A percentile compares a stretch with the other conserved stretches of the same genome.
These are phyloP conservation scores for Chrysaora quinquecirrha DNA, from an alignment of 30 jellyfish, hydroid and myxozoan genomes.

Conservation along the genomic window DNA sequence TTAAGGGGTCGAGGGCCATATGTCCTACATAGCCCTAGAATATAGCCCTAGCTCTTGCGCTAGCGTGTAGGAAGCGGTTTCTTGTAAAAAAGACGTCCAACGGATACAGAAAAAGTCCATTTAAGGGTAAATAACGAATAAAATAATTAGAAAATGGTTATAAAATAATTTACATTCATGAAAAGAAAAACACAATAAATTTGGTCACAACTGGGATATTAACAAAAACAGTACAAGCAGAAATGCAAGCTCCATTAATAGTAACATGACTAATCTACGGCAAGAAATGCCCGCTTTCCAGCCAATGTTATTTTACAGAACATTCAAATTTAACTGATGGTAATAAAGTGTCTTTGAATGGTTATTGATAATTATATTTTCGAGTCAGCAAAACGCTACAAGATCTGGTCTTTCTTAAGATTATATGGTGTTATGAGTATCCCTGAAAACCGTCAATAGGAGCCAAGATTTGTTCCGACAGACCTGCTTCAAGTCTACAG, in stretches of 20 bases:
- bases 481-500: no score
- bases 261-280: not conserved
- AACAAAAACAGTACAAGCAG: not conserved
- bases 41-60: not conserved
- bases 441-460: no score
- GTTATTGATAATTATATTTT: no score
- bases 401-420: no score
- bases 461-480: no score
- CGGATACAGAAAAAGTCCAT: not conserved
- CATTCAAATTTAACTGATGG: no score
- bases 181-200: not conserved
- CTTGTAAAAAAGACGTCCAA: not conserved
- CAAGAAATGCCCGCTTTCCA: constrained; percentile 1
- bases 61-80: not conserved
- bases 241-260: not conserved
- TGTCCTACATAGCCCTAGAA: no score
- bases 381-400: no score
- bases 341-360: no score
- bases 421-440: no score
- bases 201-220: not conserved
- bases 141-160: not conserved
- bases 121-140: no score
- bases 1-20: no score
- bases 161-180: not conserved
- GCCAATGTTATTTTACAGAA: not conserved